Evolutionary conservation across 2,797 vertebrate species (phyloP), one percentile per base, ranked within the genome.

Genomic region (Spinibarbus caldwelli): DNA sequence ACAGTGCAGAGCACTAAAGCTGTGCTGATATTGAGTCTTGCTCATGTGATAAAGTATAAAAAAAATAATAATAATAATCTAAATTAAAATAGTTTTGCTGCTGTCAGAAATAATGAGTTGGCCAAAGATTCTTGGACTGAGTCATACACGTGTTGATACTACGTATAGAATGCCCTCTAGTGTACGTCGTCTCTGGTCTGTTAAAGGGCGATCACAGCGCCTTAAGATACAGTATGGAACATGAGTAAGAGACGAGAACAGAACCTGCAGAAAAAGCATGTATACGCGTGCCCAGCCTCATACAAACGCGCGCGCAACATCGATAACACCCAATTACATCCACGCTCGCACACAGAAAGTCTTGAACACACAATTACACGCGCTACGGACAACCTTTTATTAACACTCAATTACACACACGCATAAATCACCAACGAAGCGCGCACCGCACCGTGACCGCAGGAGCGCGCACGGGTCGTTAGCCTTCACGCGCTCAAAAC

Each of bases 371-470:
- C 94, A 94, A 94, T 95, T 95, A 95, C 94, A 93, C 93, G 90
- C 92, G 91, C 93, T 94, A 93, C 92, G 94, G 93, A 95, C 94
- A 94, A 94, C 95, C 94, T 93, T 95, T 96, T 96, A 95, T 95
- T 95, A 96, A 96, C 95, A 96, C 94, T 94, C 95, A 95, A 96
- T 95, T 96, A 95, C 94, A 96, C 95, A 92, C 92, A 10, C 88
- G 94, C 94, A 94, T 95, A 94, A 94, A 95, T 95, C 94, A 94
- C 92, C 83, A 91, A 89, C 89, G 87, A 91, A 87, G 91, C 84
- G 72, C 88, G 89, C 88, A 87, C 91, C 88, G 89, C 88, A 87
- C 91, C 82, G 54, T 88, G 90, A 90, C 91, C 87, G 84, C 87
- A 86, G 88, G 87, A 71, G 79, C 83, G 86, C 91, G 90, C 92